Conservation (phyloP, 2,888 invertebrate genomes). For the Sinodicranocentrus sp. region DNA sequence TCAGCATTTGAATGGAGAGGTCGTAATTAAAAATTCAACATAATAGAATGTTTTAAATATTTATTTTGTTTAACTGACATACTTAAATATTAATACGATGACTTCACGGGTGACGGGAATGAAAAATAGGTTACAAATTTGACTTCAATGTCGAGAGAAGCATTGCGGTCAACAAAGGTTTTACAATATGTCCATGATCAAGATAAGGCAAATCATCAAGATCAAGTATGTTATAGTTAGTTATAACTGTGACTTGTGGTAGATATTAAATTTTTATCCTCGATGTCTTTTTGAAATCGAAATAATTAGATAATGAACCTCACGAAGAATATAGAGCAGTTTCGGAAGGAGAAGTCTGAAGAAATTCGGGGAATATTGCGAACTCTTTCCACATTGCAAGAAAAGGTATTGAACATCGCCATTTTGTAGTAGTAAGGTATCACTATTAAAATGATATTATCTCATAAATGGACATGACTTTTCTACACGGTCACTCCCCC, state of each 20-base stretch:
- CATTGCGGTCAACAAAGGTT: not conserved
- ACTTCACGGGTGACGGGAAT: too few species aligned
- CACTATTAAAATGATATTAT: not conserved
- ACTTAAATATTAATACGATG: too few species aligned
- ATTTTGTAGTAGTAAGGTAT: constrained; percentile 1
- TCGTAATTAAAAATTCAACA: not conserved
- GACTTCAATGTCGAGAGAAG: constrained; percentile 28
- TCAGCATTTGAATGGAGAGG: constrained; percentile 33
- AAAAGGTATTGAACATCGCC: not conserved
- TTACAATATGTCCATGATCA: constrained; percentile 25
- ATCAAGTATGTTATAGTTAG: not conserved
- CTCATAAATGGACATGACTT: not conserved
- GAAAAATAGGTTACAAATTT: constrained; percentile 25
- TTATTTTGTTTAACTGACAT: not conserved
- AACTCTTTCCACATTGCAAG: constrained; percentile 7
- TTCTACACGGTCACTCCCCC: too few species aligned
- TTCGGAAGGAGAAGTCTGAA: not conserved
- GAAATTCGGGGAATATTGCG: not conserved
- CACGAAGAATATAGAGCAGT: not conserved
- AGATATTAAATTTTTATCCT: too few species aligned
- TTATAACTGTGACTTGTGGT: too few species aligned
- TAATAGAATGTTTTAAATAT: not conserved
- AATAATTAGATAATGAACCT: constrained; percentile 25
- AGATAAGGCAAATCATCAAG: not conserved
- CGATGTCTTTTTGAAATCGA: not conserved